Evolutionary conservation across 2,888 invertebrate species (phyloP), one percentile per base, ranked within the genome.

Genomic region (Empis stercorea): DNA sequence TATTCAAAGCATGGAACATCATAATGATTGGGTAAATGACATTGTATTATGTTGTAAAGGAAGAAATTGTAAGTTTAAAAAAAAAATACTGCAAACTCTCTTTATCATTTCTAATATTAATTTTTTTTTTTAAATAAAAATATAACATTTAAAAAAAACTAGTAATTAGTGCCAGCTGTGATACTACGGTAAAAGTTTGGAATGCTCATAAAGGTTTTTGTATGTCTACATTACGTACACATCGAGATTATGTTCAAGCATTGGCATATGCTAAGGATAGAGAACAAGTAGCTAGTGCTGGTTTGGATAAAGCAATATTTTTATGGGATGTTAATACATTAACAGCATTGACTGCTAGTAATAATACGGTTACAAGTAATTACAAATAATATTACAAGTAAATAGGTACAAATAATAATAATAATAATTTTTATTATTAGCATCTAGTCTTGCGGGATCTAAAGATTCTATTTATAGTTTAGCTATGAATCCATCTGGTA

Each of bases 1-100:
- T 64, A 77, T 92, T 51, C 89, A 93, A 63, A 93, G 95, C 30
- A 93, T 99, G 94, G 97, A 99, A 67, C 97, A 99, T 70, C 99
- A 99, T 66, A 97, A 96, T 3, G 99, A 99, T 70, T 99, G 99
- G 99, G 96, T 99, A 43, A 99, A 99, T 71, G 99, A 99, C 71
- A 93, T 99, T 64, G 88, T 97, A 36, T 75, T 99, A 27, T 99
- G 97, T 66, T 96, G 96, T 69, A 88, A 88, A 54, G 97, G 97
- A 34, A 85, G 91, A 68, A 94, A 96, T 71, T 78, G 89, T 89
- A 71, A 61, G 62, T 44, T 38, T 2, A 34, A 13, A 34, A 30
- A 44, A 23, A 39, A 14, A 30, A 16, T 37, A 27, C 27, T n/a
- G n/a, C n/a, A n/a, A 38, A 45, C 36, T 45, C 27, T 45, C 15